Conservation (phyloP, 2,797 vertebrate species). For the Neomorphus geoffroyi region DNA sequence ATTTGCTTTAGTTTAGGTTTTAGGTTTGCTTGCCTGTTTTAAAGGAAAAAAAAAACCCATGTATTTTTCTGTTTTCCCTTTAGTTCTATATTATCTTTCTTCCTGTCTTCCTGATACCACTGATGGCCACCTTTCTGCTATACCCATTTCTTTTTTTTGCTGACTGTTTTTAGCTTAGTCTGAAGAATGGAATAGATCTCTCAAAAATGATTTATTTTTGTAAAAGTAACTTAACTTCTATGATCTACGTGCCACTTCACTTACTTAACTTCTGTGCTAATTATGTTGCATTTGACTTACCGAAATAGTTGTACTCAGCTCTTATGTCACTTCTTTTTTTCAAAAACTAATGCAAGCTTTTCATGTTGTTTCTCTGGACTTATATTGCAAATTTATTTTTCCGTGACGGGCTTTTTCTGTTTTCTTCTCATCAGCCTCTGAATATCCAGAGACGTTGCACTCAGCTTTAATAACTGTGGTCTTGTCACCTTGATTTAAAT, state of each 20-base stretch:
- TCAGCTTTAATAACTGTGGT: neutral
- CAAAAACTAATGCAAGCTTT: neutral
- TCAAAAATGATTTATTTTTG: neutral
- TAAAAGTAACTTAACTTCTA: too few relatives aligned
- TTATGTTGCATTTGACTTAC: neutral
- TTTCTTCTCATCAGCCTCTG: neutral
- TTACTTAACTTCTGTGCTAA: neutral
- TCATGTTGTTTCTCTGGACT: neutral
- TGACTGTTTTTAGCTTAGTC: neutral
- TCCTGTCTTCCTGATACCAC: neutral
- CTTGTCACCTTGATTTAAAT: neutral
- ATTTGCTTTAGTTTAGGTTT: neutral
- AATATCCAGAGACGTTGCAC: neutral
- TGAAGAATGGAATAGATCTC: neutral
- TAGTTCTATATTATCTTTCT: neutral
- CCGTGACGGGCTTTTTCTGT: neutral
- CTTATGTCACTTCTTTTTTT: neutral
- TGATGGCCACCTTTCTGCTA: neutral
- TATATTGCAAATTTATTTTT: neutral
- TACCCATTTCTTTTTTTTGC: neutral
- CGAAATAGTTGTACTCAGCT: neutral
- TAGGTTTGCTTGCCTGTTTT: neutral
- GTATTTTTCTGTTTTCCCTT: neutral
- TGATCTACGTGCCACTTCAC: too few relatives aligned
- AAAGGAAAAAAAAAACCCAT: rapidly evolving